Base-by-base conservation (phyloP, 2,888 invertebrate genomes). In the Caenorhabditis wallacei region DNA sequence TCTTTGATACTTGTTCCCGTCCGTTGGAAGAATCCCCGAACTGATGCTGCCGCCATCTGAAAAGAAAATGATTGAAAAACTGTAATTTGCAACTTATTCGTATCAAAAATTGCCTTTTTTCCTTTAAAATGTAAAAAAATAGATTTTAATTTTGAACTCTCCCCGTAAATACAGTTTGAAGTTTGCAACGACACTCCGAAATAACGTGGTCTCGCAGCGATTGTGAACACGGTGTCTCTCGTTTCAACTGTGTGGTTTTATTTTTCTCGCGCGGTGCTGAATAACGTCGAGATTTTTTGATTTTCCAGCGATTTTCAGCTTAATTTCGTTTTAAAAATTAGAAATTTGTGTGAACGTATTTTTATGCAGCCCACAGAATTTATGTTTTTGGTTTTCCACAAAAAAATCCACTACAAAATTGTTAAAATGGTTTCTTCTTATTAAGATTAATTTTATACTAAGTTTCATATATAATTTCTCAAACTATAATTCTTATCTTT, bases 21-120 rank as follows among this genome's bases (percentile, higher is more conserved):
- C 40, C 88, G 59, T 37, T 85, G 82, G 26, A 86, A 85, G 37
- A 85, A 76, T 1, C 76, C 80, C 2, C 66, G 46, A 11, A 84
- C 71, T 22, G 71, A 71, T 11, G 70, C 71, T 16, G 72, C 80
- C 18, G 84, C 84, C 80, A 80, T 84, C 66, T 82, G 59, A 26
- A 59, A 64, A 10, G 40, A 40, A 40, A 16, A 40, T 2, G n/a
- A n/a, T n/a, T n/a, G n/a, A n/a, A n/a, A n/a, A n/a, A n/a, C n/a
- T n/a, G n/a, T n/a, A n/a, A n/a, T n/a, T n/a, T n/a, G n/a, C n/a
- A n/a, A n/a, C n/a, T n/a, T n/a, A n/a, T n/a, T n/a, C n/a, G n/a
- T n/a, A n/a, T n/a, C n/a, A n/a, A n/a, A n/a, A n/a, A n/a, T n/a
- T n/a, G n/a, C n/a, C n/a, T n/a, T n/a, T n/a, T n/a, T n/a, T n/a